Evolutionary conservation across 1,140 invertebrate species (phyloP).

Genomic region (Drosophila virilis): DNA sequence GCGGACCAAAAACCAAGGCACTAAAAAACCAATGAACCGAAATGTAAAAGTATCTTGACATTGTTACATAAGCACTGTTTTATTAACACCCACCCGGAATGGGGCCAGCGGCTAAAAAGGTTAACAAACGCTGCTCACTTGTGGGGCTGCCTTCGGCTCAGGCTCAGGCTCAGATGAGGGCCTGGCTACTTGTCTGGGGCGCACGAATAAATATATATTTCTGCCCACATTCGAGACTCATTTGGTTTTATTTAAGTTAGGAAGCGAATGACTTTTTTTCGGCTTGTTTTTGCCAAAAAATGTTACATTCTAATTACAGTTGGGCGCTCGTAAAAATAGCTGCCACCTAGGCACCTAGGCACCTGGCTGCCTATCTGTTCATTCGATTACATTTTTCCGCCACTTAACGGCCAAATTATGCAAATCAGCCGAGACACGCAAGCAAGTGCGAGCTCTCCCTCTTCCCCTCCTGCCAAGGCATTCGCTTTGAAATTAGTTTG

Average conservation of each 20-base stretch:
- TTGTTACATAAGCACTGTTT: slow-evolving; percentile 39
- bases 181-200: too few relatives aligned
- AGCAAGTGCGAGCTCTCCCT: not conserved
- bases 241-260: slow-evolving; percentile 9
- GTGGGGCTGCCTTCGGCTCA: slow-evolving; percentile 13
- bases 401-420: slow-evolving; percentile 72
- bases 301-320: slow-evolving; percentile 47
- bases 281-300: slow-evolving; percentile 11
- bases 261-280: slow-evolving; percentile 9
- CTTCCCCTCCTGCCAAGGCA: slow-evolving; percentile 46
- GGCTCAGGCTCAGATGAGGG: not conserved
- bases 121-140: slow-evolving; percentile 25
- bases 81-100: slow-evolving; percentile 38
- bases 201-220: not conserved
- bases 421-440: slow-evolving; percentile 58
- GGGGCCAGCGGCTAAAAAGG: slow-evolving; percentile 31
- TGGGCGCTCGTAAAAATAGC: slow-evolving; percentile 41
- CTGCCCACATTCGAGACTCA: slow-evolving; percentile 15
- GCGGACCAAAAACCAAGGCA: slow-evolving; percentile 1
- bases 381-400: slow-evolving; percentile 75
- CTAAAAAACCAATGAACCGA: slow-evolving; percentile 49
- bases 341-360: slow-evolving; percentile 20
- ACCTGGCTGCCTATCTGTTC: slow-evolving; percentile 52
- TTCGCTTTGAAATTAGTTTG: slow-evolving; percentile 72
- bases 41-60: slow-evolving; percentile 62